Base-by-base conservation (phyloP, 1,140 invertebrate genomes). In the Scaptomyza hsui region DNA sequence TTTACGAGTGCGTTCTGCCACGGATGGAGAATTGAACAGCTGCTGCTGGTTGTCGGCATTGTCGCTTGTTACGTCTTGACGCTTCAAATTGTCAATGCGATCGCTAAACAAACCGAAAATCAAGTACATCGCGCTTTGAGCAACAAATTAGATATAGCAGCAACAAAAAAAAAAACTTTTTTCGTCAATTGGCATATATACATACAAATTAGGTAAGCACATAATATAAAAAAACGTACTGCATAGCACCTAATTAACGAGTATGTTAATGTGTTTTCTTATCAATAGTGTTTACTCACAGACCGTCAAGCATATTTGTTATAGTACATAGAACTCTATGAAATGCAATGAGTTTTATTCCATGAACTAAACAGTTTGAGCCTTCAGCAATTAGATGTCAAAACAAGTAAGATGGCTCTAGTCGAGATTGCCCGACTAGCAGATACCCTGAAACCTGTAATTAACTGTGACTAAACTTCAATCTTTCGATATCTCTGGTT, bases 1-100 rank as follows among this genome's bases (percentile, higher is more conserved):
- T 16, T 78, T 86, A 10, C 82, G 74, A 4, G 78, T 86, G 10
- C 75, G 82, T 13, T 86, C 82, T 7, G 68, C 69, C 2, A 63
- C 37, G 6, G 75, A 68, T 15, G 69, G 49, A 18, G 37, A n/a
- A n/a, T n/a, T n/a, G n/a, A n/a, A 5, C 29, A 39, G 15, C 32
- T n/a, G 26, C 10, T 7, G 10, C 4, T 42, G 37, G 12, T 18
- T 16, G 24, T 2, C 15, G 7, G 13, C 19, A 35, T 12, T n/a
- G 32, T 5, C 4, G 24, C 24, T 24, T 24, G 6, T 3, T 42
- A 18, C n/a, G n/a, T 49, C 5, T 51, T 44, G 26, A n/a, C 6
- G 15, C 4, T 65, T 41, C 10, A 2, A 12, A 24, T 24, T 29
- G n/a, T 42, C 6, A 9, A 45, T 24, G 2, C 37, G 44, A 21